Base-by-base conservation (phyloP, 2,888 invertebrate species). In the Lacanobia wlatinum region DNA sequence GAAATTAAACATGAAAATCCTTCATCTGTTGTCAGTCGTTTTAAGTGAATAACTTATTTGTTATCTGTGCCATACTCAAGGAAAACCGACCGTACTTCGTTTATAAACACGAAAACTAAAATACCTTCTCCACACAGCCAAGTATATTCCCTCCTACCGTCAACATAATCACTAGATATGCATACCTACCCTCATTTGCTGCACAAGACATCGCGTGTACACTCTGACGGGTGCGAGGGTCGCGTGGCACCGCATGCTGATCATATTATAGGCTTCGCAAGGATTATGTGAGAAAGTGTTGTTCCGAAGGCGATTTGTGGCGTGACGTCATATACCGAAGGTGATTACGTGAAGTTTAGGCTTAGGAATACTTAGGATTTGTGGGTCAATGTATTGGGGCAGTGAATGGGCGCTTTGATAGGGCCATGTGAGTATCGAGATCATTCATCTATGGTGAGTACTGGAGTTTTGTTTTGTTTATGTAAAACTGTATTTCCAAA, bases 221-320 rank as follows among this genome's bases (percentile, higher is more conserved):
- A 28, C 65, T 79, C 76, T 80, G 86, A 58, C 69, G 76, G 66
- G 74, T 64, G 78, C 65, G 67, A 81, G 85, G 85, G 88, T 88
- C 88, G 84, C 86, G 86, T 87, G 90, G 87, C 78, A 55, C 66
- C 60, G 76, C 87, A 79, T 84, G 88, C 78, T 74, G 75, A 83
- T 80, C 68, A 65, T 90, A 90, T 59, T 40, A 89, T 88, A 87
- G 90, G 90, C 87, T 90, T 87, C 81, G 23, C 58, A 34, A 52
- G 86, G 90, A 88, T 91, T 91, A 90, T 80, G 70, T 73, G 87
- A 73, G 87, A 90, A 88, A 89, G 86, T 88, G 86, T 89, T 88
- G 87, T 85, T 73, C 61, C 60, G 78, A 88, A 89, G 87, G 78
- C 84, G 83, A 85, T 88, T 85, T 72, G 53, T 78, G 55, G 14